Conservation (phyloP, 2,888 invertebrate species). For the Drosophila niveifrons region DNA sequence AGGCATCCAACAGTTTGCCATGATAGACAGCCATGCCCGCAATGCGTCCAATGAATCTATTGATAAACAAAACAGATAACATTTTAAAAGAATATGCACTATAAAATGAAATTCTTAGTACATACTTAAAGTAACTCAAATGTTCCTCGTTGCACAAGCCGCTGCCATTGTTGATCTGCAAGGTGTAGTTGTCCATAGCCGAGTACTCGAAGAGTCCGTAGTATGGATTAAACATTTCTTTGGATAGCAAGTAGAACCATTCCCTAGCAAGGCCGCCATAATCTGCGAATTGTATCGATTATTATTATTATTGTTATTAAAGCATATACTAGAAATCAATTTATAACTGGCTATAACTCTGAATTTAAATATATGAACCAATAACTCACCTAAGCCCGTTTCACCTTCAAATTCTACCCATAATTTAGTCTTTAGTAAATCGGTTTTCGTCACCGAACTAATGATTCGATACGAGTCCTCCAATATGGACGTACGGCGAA, state of each 20-base stretch:
- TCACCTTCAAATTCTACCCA: conserved; percentile 99
- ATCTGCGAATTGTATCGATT: conserved; percentile 86
- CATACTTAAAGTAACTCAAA: conserved; percentile 95
- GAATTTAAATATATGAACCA: background rate
- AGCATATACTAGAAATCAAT: too few relatives aligned
- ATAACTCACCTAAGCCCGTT: conserved; percentile 90
- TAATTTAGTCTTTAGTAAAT: conserved; percentile 97
- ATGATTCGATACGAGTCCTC: conserved; percentile 99
- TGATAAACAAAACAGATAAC: background rate
- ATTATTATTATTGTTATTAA: too few relatives aligned
- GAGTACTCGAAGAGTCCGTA: conserved; percentile 99
- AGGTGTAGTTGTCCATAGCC: conserved; percentile 99
- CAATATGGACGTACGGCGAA: conserved; percentile 94
- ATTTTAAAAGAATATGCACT: background rate
- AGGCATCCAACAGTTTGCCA: conserved; percentile 98
- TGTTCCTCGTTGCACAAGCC: conserved; percentile 99
- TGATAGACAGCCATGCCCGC: conserved; percentile 99
- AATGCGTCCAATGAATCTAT: conserved; percentile 95
- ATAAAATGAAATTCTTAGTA: too few relatives aligned
- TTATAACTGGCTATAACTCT: background rate
- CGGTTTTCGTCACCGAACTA: conserved; percentile 94
- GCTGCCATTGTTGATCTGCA: conserved; percentile 99
- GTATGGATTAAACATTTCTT: conserved; percentile 99
- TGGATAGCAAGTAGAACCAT: conserved; percentile 99
- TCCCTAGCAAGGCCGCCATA: conserved; percentile 98